Evolutionary conservation across 2,113 vertebrate genomes (phyloP), one percentile per base, ranked within the genome.

Genomic region (Dolichallabes microphthalmus): DNA sequence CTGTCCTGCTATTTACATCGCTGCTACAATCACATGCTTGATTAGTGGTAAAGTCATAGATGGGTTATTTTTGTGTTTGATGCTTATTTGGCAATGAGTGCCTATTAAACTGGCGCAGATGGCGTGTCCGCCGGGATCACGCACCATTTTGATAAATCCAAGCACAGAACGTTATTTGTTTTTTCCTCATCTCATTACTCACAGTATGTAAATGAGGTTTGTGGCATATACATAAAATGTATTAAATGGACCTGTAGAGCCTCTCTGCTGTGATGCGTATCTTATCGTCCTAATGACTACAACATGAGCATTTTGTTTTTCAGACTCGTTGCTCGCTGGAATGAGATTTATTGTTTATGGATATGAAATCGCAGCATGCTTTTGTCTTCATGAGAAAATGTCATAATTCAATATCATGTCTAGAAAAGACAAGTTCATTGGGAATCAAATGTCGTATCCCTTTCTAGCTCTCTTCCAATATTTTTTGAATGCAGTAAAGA

Each of bases 121-220:
- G 32, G 84, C 75, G 27, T 27, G 57, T 82, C 55, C 53, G 8
- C n/a, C 19, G 19, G 63, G 80, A 83, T 20, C 64, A 2, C 52
- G 2, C 73, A 55, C 2, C 85, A 77, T 79, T 84, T 84, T 86
- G 82, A 86, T 86, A 9, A 84, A 84, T 82, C 86, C 82, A 84
- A 71, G 85, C 60, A 63, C 55, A 19, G 30, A 45, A 76, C 61
- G 57, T 88, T 86, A 86, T 84, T 88, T 88, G 85, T 84, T 86
- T 87, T 76, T 88, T 79, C 82, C 64, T 55, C 45, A 30, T 82
- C 74, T 88, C 88, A 88, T 88, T 85, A 88, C 85, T 86, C 85
- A 87, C 74, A 6, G n/a, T 88, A 88, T 88, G 88, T 68, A 88
- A 82, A 88, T 88, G 32, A 86, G 60, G 82, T 74, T 63, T 20